Evolutionary conservation across 2,888 invertebrate genomes (phyloP), one percentile per base, ranked within the genome.

Genomic region (Chrysolina oricalcia): DNA sequence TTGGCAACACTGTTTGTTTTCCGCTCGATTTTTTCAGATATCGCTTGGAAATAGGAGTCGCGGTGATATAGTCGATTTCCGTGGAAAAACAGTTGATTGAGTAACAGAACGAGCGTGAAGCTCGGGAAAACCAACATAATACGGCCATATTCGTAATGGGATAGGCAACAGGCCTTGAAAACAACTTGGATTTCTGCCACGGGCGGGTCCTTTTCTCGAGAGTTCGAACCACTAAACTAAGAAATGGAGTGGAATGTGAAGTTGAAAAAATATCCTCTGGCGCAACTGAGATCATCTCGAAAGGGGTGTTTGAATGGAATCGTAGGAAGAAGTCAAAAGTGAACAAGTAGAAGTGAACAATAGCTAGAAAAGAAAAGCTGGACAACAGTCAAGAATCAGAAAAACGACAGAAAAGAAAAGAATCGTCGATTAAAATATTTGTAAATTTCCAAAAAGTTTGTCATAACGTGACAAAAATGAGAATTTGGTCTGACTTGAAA

Each of bases 81-180:
- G 15, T 21, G 13, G 46, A 65, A 64, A 48, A 41, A 68, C 48
- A 68, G 27, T 53, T 53, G 53, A 53, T 41, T 19, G 41, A 41
- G 53, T 68, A 68, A 41, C 67, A 50, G 23, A 59, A 68, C n/a
- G 50, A 68, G 19, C 68, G 40, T 53, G 50, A 50, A 40, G 43
- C 40, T 46, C 4, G 13, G 8, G 68, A 53, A 17, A 53, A 17
- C 19, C 50, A 21, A 40, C 19, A 41, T 59, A 35, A 59, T 59
- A 59, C 53, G 21, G 21, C 21, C 21, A 53, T 53, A 53, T 53
- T 59, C 35, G 35, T 27, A 59, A 59, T 59, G n/a, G 59, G 35
- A 59, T 59, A 59, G 59, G 59, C 59, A 59, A 35, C 59, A 59
- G 59, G 59, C 59, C 59, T 59, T 59, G 59, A 35, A 59, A 59